Percentiles rank a stretch among this genome's conserved stretches.
These are phyloP conservation scores for Hyperoodon ampullatus DNA, from an alignment of 2,113 vertebrate species.

Conservation along the genomic window DNA sequence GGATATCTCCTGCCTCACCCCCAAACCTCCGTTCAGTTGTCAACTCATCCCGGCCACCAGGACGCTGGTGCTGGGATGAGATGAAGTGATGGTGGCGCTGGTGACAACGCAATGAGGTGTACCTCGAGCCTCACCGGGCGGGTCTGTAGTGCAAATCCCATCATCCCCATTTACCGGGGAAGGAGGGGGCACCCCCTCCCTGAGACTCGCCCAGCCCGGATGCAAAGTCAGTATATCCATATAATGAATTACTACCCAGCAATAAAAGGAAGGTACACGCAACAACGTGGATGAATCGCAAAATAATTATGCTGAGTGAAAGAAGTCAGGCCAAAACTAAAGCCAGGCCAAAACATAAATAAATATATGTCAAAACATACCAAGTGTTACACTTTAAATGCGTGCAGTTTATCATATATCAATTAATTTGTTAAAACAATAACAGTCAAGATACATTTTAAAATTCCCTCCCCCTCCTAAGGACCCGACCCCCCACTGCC, in stretches of 20 bases:
- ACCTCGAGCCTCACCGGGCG: background rate
- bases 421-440: background rate
- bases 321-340: background rate
- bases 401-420: background rate
- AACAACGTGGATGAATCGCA: background rate
- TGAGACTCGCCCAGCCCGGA: rapidly evolving
- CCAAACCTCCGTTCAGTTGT: background rate
- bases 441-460: background rate
- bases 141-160: background rate
- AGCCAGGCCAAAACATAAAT: background rate
- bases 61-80: background rate
- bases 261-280: background rate
- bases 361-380: background rate
- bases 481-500: background rate
- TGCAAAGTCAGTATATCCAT: background rate
- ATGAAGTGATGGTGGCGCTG: no score
- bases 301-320: background rate
- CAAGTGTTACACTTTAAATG: background rate
- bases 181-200: background rate
- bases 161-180: background rate
- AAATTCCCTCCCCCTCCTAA: background rate
- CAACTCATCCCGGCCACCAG: background rate
- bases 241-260: background rate
- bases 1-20: background rate
- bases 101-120: rapidly evolving